Conservation (phyloP, 2,113 vertebrate genomes). For the Lagopus leucura region DNA sequence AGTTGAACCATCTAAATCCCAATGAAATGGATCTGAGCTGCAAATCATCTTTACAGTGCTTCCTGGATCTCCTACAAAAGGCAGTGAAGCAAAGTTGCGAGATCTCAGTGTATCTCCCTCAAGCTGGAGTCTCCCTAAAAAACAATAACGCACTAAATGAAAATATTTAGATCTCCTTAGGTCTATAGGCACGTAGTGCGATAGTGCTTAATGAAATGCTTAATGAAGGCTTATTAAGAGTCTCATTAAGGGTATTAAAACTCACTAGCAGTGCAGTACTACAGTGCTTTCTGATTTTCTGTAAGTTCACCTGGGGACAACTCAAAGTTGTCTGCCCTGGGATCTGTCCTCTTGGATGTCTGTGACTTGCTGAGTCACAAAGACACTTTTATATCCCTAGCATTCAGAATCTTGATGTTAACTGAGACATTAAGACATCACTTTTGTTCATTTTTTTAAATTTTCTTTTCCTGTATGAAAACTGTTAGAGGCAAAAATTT, state of each 20-base stretch:
- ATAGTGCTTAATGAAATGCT: background rate
- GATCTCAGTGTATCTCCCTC: background rate
- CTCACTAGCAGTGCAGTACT: background rate
- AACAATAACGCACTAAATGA: background rate
- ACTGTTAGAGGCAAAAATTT: background rate
- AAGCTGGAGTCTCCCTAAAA: background rate
- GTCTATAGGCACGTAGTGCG: rapidly evolving
- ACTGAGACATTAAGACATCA: no score
- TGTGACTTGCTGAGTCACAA: background rate
- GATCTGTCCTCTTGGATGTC: background rate
- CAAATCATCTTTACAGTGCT: background rate
- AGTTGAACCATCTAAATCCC: background rate
- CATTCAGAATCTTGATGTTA: background rate
- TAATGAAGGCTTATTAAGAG: background rate
- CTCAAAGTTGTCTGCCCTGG: background rate
- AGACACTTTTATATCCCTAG: background rate
- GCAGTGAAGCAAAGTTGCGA: background rate
- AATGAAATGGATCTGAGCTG: background rate
- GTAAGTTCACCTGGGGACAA: background rate
- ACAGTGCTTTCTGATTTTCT: background rate
- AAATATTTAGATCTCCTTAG: background rate
- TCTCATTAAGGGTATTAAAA: background rate
- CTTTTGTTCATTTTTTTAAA: background rate
- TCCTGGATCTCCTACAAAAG: background rate
- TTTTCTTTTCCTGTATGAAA: background rate